A percentile compares a stretch with the other conserved stretches of the same genome.
Conservation (phyloP, 2,888 invertebrate species). For the Eupithecia subumbrata region DNA sequence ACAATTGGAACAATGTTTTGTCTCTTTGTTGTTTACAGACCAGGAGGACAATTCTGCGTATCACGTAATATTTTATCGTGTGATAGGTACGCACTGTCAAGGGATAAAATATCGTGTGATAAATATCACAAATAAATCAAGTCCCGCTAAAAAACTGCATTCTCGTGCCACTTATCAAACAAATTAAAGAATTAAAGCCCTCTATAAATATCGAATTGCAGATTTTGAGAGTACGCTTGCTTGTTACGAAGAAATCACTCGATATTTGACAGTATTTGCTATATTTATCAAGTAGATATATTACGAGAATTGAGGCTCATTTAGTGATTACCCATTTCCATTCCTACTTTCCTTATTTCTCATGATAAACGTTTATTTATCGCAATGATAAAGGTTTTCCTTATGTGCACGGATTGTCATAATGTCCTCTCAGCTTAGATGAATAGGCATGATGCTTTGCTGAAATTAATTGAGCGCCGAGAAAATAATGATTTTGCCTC, state of each 20-base stretch:
- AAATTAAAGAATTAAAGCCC: no score
- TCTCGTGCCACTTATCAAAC: no score
- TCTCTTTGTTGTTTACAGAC: not conserved
- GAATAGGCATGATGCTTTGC: not conserved
- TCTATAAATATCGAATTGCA: no score
- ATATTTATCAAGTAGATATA: no score
- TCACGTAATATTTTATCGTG: no score
- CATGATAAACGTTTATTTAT: slow-evolving; percentile 10
- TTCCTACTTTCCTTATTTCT: not conserved
- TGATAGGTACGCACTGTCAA: no score
- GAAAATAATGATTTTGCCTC: not conserved
- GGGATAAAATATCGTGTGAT: no score
- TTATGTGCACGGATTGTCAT: slow-evolving; percentile 8
- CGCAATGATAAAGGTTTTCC: slow-evolving; percentile 6
- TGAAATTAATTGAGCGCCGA: not conserved
- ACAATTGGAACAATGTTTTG: not conserved
- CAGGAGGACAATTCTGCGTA: not conserved
- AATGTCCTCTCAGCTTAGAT: slow-evolving; percentile 3
- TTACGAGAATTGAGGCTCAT: not conserved
- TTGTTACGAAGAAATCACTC: no score
- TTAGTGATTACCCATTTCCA: slow-evolving; percentile 1
- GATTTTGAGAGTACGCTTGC: no score
- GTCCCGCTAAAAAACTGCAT: no score
- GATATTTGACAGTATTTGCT: no score
- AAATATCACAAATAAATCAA: no score